Evolutionary conservation across 2,113 vertebrate species (phyloP), one percentile per base, ranked within the genome.

Genomic region (Gymnobelideus leadbeateri): DNA sequence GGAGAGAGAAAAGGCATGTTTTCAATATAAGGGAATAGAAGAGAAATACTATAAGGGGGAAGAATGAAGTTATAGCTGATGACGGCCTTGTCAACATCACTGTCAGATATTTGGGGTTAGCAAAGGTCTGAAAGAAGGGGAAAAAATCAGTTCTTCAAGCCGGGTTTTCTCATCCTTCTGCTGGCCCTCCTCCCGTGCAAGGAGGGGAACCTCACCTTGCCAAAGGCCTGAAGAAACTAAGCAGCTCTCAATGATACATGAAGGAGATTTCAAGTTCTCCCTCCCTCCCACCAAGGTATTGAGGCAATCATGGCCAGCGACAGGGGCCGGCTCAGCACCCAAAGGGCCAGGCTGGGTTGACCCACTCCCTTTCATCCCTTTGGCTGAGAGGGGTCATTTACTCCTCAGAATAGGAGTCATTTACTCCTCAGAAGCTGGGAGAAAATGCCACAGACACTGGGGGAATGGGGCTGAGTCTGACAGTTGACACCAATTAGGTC

Each of bases 401-500:
- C 47, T 49, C 47, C 47, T 49, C 47, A 90, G 95, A 94, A 95
- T 97, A 16, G 91, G 94, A 93, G 47, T 96, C 94, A 90, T 92
- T 97, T 54, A 1, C 94, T 89, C 47, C 24, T 43, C 91, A 97
- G 94, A 95, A 46, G 2, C 84, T 51, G 90, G 91, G 90, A 5
- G n/a, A 94, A 68, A 93, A 92, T 55, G 92, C 28, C 96, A 54
- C 95, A 95, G 96, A 97, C 93, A 37, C 95, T 53, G 54, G 92
- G 37, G 93, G 94, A 97, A 93, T 93, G 94, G 52, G 94, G 95
- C 37, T 43, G 92, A 90, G 92, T 95, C 95, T 90, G 19, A 93
- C 57, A 96, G 97, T 93, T 98, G 96, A 97, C 92, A 97, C 97
- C 95, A 53, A 97, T 97, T 98, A 97, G 97, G 96, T 98, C 96